Base-by-base conservation (phyloP, 2,113 vertebrate species). In the Brachyistius frenatus region DNA sequence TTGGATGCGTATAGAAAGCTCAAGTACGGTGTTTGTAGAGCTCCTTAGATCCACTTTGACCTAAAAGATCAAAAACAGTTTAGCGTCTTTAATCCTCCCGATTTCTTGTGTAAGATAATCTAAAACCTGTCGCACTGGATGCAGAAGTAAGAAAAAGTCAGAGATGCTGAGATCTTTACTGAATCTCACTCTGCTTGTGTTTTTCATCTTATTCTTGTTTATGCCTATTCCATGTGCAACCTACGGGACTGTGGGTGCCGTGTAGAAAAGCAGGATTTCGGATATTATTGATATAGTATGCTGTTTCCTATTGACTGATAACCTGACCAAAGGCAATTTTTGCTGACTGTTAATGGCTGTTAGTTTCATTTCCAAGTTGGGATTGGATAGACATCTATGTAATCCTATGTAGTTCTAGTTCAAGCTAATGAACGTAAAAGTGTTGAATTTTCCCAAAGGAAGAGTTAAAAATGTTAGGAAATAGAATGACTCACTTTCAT, bases 1-100 rank as follows among this genome's bases (percentile, higher is more conserved):
- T 74, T 83, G 44, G 63, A 67, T 81, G 66, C 73, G 36, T 66
- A 60, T 54, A 57, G 56, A 67, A 44, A 55, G 37, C 61, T 56
- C 16, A 8, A 54, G 30, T 66, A 53, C 83, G 58, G 66, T 73
- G 50, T 78, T 82, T 23, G 47, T 56, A 47, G 23, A 78, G 49
- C 30, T 62, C 15, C 58, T 75, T 79, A 74, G 50, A 85, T 83
- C 35, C 67, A 53, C 35, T 75, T 63, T 50, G 47, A 71, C 75
- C 53, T 5, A 55, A 69, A 79, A 67, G 52, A 80, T 77, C 39
- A 78, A 83, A 23, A 83, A 69, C 41, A 68, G 65, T 71, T 55
- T 61, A 67, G 5, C 44, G 13, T 61, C 7, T 67, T 58, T 78
- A 68, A 71, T 64, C 37, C 37, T 37, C 3, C 46, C 36, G 44